Evolutionary conservation across 2,113 vertebrate species (phyloP), one percentile per base, ranked within the genome.

Genomic region (Gobio gobio): DNA sequence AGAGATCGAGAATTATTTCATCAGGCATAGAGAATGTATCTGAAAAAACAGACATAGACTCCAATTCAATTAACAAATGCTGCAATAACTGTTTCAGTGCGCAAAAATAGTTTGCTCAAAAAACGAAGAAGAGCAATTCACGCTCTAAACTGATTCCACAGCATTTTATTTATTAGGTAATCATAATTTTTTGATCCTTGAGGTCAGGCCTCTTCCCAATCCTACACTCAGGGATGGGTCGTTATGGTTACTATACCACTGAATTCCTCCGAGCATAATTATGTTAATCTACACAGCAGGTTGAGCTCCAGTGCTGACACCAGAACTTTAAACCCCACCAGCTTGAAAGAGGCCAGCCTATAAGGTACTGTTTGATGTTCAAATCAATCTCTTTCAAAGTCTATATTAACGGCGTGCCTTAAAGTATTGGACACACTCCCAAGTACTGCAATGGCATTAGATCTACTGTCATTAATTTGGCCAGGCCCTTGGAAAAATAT

Each of bases 371-470:
- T 95, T 95, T 95, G 94, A 95, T 94, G 94, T 95, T 54, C 84
- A 87, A 95, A 95, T 95, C 90, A 93, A 93, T 94, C 93, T 93
- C 93, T 92, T 93, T 93, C 88, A 94, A 94, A 94, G 94, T 92
- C 93, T 89, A 93, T 92, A 94, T 94, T 94, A 94, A 94, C 91
- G 91, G 91, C 93, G 90, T 95, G 93, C 93, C 93, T 94, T 93
- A 93, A 93, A 94, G 94, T 94, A 94, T 94, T 95, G 93, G 93
- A 94, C 91, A 95, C 93, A 94, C 92, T 93, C 90, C 89, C 70
- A 91, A 94, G 92, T 94, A 92, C 90, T 88, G 90, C 90, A 89
- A 92, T 93, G 91, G 93, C 89, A 93, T 94, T 93, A 92, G 92
- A 92, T 93, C 90, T 92, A 88, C 90, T 91, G 91, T 93, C 91